A percentile compares a stretch with the other conserved stretches of the same genome.
Evolutionary conservation across 2,113 vertebrate species (phyloP).

Genomic region (Aramus guarauna): DNA sequence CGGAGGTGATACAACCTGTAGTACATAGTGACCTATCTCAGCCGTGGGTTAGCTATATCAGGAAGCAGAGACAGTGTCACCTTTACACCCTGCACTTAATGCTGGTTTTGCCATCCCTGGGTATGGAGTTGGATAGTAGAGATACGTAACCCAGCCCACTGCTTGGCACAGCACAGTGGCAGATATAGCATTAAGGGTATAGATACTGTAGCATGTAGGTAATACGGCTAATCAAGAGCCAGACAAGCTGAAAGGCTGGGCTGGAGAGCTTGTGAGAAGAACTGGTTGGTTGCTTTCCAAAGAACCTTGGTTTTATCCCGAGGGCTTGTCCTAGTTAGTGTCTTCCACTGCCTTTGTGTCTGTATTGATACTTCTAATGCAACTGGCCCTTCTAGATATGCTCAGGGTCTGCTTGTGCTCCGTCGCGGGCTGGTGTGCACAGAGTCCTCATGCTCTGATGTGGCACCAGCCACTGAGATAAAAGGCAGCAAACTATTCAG

Average conservation of each 20-base stretch:
- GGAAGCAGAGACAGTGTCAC: background rate
- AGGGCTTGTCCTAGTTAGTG: background rate
- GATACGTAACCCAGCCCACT: background rate
- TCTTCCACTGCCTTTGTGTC: background rate
- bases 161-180: background rate
- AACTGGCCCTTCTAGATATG: background rate
- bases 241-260: background rate
- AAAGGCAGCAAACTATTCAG: background rate
- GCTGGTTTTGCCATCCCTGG: background rate
- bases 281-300: background rate
- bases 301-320: background rate
- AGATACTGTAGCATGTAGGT: background rate
- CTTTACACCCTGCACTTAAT: background rate
- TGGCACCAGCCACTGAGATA: background rate
- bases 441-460: background rate
- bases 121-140: background rate
- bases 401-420: background rate
- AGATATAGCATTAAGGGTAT: background rate
- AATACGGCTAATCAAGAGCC: background rate
- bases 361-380: background rate
- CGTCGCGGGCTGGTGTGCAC: accelerated
- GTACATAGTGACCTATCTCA: background rate
- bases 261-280: background rate
- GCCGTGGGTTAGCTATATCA: background rate
- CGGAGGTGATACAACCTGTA: background rate